phyloP scores from a whole-genome alignment of 2,113 vertebrate genomes.

The Oreochromis spilurus region DNA sequence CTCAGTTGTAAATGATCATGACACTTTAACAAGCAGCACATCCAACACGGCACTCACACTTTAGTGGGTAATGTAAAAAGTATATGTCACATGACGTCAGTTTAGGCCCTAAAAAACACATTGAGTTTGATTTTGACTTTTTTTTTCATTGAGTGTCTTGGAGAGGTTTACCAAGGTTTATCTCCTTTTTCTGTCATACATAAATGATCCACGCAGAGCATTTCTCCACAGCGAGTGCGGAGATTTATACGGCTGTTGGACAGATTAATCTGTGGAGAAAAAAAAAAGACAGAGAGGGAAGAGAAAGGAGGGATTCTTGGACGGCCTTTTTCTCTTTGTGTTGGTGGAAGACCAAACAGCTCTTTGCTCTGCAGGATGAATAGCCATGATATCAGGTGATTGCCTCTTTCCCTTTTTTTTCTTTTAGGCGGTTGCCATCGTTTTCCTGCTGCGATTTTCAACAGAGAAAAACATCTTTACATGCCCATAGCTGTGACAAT shows the following conservation, averaged over 20 bases:
- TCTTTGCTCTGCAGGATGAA: constrained; percentile 32
- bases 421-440: neutral
- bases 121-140: neutral
- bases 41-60: neutral
- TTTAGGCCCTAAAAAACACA: neutral
- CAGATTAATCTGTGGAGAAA: constrained; percentile 52
- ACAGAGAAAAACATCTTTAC: constrained; percentile 15
- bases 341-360: constrained; percentile 33
- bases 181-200: constrained; percentile 28
- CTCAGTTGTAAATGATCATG: constrained; percentile 31
- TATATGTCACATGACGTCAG: neutral
- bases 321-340: constrained; percentile 37
- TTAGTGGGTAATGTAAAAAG: neutral
- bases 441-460: constrained; percentile 16
- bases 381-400: constrained; percentile 46
- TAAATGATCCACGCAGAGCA: constrained; percentile 42
- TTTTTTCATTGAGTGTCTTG: neutral
- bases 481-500: constrained; percentile 35
- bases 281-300: neutral
- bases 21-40: constrained; percentile 31
- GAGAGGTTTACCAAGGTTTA: constrained; percentile 36
- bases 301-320: constrained; percentile 47
- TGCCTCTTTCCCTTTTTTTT: constrained; percentile 1
- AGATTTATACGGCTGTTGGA: constrained; percentile 53
- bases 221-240: constrained; percentile 36